Evolutionary conservation across 2,113 vertebrate species (phyloP).

Genomic region (rabbit (Oryctolagus cuniculus)): DNA sequence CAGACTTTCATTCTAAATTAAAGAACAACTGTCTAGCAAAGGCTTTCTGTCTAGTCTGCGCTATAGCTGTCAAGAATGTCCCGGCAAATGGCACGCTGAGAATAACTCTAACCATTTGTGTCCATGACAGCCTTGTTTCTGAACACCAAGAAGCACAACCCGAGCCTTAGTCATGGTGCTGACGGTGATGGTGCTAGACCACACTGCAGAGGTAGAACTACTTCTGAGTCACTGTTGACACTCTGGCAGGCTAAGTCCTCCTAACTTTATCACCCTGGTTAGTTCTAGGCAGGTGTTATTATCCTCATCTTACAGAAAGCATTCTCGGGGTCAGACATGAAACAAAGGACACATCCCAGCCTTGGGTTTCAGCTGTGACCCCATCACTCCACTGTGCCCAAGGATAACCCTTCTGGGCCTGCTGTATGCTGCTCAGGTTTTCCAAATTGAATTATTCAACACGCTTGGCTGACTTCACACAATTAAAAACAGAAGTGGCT

Average conservation of each 20-base stretch:
- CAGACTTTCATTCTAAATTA: not conserved
- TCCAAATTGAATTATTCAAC: not conserved
- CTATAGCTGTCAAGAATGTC: not conserved
- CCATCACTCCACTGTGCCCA: not conserved
- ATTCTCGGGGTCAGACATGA: not conserved
- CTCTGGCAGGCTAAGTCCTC: not conserved
- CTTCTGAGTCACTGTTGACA: not conserved
- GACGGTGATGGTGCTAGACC: rapidly evolving
- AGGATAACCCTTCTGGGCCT: not conserved
- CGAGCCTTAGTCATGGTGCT: not conserved
- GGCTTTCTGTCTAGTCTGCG: not conserved
- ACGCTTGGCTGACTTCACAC: not conserved
- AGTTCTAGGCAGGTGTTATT: not conserved
- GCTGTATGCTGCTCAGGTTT: not conserved
- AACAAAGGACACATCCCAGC: not conserved
- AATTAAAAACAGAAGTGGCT: not conserved
- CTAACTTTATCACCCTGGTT: not conserved
- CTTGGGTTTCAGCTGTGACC: rapidly evolving
- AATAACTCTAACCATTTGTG: not conserved
- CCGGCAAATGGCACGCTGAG: not conserved
- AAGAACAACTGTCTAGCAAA: not conserved
- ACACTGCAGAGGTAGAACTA: not conserved
- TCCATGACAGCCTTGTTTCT: not conserved
- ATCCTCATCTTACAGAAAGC: not conserved
- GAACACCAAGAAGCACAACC: not conserved